Evolutionary conservation across 2,888 invertebrate genomes (phyloP).

Genomic region (Lamproptera curius): DNA sequence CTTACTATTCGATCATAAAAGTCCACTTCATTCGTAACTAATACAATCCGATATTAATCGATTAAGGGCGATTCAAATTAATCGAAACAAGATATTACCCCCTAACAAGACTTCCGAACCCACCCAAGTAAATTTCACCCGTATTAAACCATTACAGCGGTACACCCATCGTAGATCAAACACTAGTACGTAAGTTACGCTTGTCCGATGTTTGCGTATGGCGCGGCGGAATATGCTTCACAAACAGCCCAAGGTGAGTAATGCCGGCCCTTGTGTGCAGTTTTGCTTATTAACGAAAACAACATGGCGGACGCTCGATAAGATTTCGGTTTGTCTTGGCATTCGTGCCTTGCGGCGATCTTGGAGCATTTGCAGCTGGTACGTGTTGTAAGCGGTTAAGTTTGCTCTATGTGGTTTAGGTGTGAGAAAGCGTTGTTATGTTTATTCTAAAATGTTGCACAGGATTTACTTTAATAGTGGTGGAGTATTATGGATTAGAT

Average conservation of each 20-base stretch:
- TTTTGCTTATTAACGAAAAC: slow-evolving; percentile 75
- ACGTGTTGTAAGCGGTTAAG: slow-evolving; percentile 13
- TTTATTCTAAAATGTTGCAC: no score
- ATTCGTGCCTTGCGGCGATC: slow-evolving; percentile 68
- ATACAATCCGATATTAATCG: neutral
- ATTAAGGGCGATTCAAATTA: neutral
- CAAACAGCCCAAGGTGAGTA: slow-evolving; percentile 69
- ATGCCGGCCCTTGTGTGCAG: slow-evolving; percentile 63
- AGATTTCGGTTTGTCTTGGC: slow-evolving; percentile 74
- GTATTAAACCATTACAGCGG: slow-evolving; percentile 2
- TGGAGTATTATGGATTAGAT: no score
- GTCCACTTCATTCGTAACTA: neutral
- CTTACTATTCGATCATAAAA: neutral
- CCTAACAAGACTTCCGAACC: no score
- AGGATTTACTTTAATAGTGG: no score
- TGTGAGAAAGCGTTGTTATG: no score
- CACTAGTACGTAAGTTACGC: slow-evolving; percentile 7
- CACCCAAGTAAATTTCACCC: neutral
- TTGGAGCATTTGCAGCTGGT: slow-evolving; percentile 63
- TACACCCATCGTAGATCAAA: slow-evolving; percentile 15
- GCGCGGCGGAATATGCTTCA: slow-evolving; percentile 52
- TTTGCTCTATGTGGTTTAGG: slow-evolving; percentile 41
- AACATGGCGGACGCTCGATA: slow-evolving; percentile 71
- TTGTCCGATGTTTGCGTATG: slow-evolving; percentile 47
- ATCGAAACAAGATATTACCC: no score